A percentile compares a stretch with the other conserved stretches of the same genome.
phyloP scores from a whole-genome alignment of 2,888 invertebrate species.

The Conchocele bisecta region DNA sequence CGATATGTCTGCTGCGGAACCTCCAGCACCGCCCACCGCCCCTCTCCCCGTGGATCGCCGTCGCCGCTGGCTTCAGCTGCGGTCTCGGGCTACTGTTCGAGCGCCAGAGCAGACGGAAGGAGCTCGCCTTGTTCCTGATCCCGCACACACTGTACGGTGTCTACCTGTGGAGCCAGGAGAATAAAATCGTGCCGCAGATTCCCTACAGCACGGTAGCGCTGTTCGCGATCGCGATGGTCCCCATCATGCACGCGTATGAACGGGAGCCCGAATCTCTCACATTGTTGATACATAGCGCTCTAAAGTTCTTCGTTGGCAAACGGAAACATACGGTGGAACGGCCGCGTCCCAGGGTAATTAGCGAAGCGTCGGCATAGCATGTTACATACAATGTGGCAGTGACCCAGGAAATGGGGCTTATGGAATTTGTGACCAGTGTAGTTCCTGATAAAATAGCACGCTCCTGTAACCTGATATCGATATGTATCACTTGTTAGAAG shows the following conservation, averaged over 20 bases:
- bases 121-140: constrained; percentile 70
- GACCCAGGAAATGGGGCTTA: too few relatives aligned
- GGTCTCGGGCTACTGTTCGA: constrained; percentile 69
- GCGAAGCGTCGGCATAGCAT: constrained; percentile 55
- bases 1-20: constrained; percentile 71
- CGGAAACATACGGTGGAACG: constrained; percentile 51
- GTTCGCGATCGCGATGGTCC: constrained; percentile 72
- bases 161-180: constrained; percentile 60
- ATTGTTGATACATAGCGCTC: constrained; percentile 65
- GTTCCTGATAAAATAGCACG: too few relatives aligned
- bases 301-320: constrained; percentile 71
- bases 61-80: constrained; percentile 59
- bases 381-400: too few relatives aligned
- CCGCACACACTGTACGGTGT: constrained; percentile 69
- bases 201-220: constrained; percentile 66
- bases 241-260: constrained; percentile 76
- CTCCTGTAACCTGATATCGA: too few relatives aligned
- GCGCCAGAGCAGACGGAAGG: constrained; percentile 66
- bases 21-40: constrained; percentile 65
- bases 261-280: constrained; percentile 72
- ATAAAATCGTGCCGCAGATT: constrained; percentile 41
- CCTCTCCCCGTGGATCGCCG: constrained; percentile 65
- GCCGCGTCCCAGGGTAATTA: constrained; percentile 37
- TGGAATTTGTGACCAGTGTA: too few relatives aligned
- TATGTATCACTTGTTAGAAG: too few relatives aligned